These are phyloP conservation scores for Engystomops pustulosus DNA, from an alignment of 2,113 vertebrate species.

Conservation along the genomic window DNA sequence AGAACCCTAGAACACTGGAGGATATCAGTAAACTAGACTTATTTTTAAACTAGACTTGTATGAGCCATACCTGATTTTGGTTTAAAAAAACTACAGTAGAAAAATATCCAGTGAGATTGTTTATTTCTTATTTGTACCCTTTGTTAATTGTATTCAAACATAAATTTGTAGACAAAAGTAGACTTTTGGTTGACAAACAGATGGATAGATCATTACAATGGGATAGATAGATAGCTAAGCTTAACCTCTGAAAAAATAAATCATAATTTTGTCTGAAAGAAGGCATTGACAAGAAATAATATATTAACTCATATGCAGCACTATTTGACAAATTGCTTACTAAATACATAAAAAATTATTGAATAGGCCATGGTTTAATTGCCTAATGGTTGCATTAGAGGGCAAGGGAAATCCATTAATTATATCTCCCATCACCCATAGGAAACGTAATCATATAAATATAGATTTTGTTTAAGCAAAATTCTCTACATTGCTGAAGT, in stretches of 20 bases:
- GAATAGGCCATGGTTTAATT: constrained; percentile 78
- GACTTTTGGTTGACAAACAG: not conserved
- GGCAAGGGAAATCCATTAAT: constrained; percentile 83
- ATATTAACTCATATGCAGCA: constrained; percentile 79
- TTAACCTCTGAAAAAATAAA: too few relatives aligned
- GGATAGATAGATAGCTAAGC: too few relatives aligned
- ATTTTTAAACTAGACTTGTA: too few relatives aligned
- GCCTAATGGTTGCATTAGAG: constrained; percentile 83
- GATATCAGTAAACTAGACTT: too few relatives aligned
- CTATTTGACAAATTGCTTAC: constrained; percentile 82
- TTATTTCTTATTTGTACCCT: too few relatives aligned
- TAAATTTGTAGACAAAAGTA: too few relatives aligned
- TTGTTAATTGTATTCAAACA: too few relatives aligned
- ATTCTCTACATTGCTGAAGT: constrained; percentile 66
- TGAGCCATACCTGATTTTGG: too few relatives aligned
- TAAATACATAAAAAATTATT: constrained; percentile 86
- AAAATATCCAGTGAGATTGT: too few relatives aligned
- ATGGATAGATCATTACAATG: not conserved
- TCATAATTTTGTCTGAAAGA: constrained; percentile 67
- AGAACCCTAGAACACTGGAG: too few relatives aligned
- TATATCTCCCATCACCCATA: constrained; percentile 77
- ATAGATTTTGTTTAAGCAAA: constrained; percentile 81
- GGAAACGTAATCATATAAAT: constrained; percentile 82
- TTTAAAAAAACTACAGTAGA: too few relatives aligned
- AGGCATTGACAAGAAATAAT: constrained; percentile 77